A percentile compares a stretch with the other conserved stretches of the same genome.
Conservation (phyloP, 2,797 vertebrate species). For the Cuniculus paca region DNA sequence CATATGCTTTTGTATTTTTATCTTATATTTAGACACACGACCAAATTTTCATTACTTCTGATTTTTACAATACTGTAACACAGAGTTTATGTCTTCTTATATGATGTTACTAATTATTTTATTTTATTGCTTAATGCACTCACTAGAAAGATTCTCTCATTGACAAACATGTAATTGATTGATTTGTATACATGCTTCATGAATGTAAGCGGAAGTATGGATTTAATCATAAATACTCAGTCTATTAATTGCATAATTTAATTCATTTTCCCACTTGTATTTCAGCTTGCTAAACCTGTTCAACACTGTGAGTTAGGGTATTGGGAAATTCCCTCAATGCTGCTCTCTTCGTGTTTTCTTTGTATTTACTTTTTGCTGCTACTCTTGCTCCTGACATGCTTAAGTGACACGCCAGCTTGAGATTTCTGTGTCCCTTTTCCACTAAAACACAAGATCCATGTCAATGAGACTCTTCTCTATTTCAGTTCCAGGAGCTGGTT, state of each 20-base stretch:
- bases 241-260: background rate
- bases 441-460: background rate
- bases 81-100: background rate
- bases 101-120: background rate
- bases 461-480: background rate
- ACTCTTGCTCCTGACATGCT: background rate
- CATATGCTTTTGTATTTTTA: background rate
- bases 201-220: background rate
- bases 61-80: background rate
- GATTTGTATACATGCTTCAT: background rate
- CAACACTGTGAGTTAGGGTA: background rate
- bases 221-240: background rate
- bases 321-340: background rate
- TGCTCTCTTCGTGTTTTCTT: too few species aligned
- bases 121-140: background rate
- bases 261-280: too few species aligned
- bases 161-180: background rate
- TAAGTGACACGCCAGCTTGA: background rate
- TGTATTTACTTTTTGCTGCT: background rate
- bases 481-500: background rate
- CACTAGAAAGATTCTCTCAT: background rate
- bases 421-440: background rate
- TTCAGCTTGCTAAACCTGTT: background rate
- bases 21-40: background rate
- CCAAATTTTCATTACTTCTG: background rate